Evolutionary conservation across 2,888 invertebrate genomes (phyloP), one percentile per base, ranked within the genome.

Genomic region (Heliconius ethilla): DNA sequence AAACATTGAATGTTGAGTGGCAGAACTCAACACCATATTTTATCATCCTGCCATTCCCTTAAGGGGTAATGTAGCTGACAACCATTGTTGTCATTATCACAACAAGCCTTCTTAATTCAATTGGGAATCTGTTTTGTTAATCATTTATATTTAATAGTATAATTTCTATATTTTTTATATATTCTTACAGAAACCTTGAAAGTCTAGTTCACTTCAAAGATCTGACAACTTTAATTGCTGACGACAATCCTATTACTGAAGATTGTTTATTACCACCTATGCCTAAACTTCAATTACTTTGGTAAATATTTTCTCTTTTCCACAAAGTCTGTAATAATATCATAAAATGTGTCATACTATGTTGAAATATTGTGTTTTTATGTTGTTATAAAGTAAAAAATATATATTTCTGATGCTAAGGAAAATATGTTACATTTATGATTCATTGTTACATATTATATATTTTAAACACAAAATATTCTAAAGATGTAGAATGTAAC

Each of bases 181-280:
- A 76, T 80, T 69, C n/a, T 95, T 95, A 70, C 90, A 97, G 97
- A 76, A 96, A 97, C 89, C 91, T 98, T 76, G 95, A 96, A 81
- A 97, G 97, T 85, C 88, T 98, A 62, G 94, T 95, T 5, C 95
- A 96, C 85, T 97, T 98, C 89, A 96, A 95, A 79, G 95, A 96
- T 79, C 89, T 98, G 78, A 96, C 96, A 15, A 97, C 97, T 0
- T 89, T 98, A 22, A 97, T 98, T 83, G 95, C 97, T 82, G 98
- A 98, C 89, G 96, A 97, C 83, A 98, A 98, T 87, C 95, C 95
- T 3, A 96, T 97, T 78, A 96, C 96, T 45, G 96, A 97, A 67
- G 95, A 96, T 75, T 96, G 96, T 59, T 91, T 95, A 22, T 94
- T 98, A 72, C 98, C 98, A 0, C 95, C 95, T 65, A 89, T 97